Conservation (phyloP, 1,140 invertebrate species). For the Drosophila trapezifrons region DNA sequence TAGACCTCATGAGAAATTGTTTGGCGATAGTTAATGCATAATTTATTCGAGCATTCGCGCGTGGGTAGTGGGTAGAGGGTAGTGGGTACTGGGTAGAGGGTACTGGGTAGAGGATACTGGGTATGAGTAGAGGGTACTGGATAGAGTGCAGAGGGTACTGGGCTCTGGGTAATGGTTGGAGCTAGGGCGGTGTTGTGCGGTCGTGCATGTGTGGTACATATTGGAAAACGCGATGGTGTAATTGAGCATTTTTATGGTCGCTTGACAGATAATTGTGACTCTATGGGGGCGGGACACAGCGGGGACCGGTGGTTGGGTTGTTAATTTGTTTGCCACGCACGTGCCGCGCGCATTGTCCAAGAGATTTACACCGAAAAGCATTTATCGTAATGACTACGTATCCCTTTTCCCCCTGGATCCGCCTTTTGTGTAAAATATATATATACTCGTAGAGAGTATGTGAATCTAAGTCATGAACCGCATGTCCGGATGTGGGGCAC, state of each 20-base stretch:
- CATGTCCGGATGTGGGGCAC: not conserved
- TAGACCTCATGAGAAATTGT: conserved; percentile 37
- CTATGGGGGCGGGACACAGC: not conserved
- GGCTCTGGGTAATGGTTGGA: not conserved
- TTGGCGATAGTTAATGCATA: conserved; percentile 41
- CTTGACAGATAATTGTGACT: conserved; percentile 68
- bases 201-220: conserved; percentile 19
- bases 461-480: conserved; percentile 3
- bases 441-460: not conserved
- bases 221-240: conserved; percentile 59
- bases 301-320: not conserved
- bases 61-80: not conserved
- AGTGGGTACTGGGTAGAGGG: not conserved
- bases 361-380: conserved; percentile 56
- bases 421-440: conserved; percentile 1
- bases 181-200: not conserved
- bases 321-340: conserved; percentile 69
- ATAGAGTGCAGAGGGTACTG: not conserved
- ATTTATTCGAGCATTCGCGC: conserved; percentile 31
- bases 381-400: conserved; percentile 39
- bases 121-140: not conserved
- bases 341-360: conserved; percentile 57
- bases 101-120: not conserved
- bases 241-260: conserved; percentile 70
- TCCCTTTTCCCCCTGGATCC: not conserved